Conservation (phyloP, 2,888 invertebrate species). For the Rotaria socialis region DNA sequence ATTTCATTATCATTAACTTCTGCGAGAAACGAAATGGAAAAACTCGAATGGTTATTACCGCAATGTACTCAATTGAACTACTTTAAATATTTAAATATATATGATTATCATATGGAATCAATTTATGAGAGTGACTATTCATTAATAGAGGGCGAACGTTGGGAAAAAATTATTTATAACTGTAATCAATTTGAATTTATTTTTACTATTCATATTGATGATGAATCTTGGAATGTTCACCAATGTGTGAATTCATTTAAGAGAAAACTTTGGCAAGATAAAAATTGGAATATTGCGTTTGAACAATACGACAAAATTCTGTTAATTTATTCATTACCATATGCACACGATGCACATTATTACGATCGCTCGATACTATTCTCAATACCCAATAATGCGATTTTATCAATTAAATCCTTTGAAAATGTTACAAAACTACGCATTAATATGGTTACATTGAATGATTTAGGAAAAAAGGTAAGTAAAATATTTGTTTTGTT, state of each 20-base stretch:
- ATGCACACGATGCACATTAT: not conserved
- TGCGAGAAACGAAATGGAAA: not conserved
- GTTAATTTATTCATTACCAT: conserved; percentile 1
- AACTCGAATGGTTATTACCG: not conserved
- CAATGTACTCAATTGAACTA: not conserved
- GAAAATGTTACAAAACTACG: not conserved
- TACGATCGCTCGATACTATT: not conserved
- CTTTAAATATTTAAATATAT: not conserved
- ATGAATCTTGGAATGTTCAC: not conserved
- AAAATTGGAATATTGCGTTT: not conserved
- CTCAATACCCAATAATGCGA: not conserved
- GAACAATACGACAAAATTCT: not conserved
- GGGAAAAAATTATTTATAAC: not conserved
- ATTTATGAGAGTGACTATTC: conserved; percentile 3
- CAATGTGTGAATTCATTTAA: not conserved
- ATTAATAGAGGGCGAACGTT: not conserved
- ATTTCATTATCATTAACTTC: not conserved
- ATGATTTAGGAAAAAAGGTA: not conserved
- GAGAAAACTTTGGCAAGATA: not conserved
- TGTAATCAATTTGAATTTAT: not conserved
- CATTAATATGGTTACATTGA: not conserved
- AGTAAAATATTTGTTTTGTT: not conserved
- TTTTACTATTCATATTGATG: not conserved
- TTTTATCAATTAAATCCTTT: not conserved
- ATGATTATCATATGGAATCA: not conserved